These are phyloP conservation scores for Palythoa grandis DNA, from an alignment of 92 coral and sea anemone genomes.

Conservation along the genomic window DNA sequence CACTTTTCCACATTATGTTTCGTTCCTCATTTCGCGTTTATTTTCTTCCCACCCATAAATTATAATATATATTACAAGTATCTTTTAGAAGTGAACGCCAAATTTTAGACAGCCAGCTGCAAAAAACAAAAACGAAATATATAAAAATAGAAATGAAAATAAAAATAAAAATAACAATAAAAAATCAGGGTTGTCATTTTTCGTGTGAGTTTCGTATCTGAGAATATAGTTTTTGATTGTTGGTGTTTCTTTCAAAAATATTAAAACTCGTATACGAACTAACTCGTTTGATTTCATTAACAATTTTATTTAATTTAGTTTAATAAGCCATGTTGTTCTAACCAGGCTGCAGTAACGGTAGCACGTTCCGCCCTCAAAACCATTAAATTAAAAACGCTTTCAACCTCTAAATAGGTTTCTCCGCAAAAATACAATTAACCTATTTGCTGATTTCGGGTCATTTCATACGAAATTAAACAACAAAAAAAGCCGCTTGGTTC, in stretches of 20 bases:
- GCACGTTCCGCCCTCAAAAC: conserved; percentile 3
- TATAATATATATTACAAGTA: background rate
- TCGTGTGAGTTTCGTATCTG: background rate
- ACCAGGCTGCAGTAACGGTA: background rate
- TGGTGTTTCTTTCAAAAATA: background rate
- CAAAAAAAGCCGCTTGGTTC: conserved; percentile 18
- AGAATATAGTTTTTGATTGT: background rate
- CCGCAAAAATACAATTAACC: conserved; percentile 20
- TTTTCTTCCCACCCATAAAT: background rate
- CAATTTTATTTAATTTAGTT: conserved; percentile 33
- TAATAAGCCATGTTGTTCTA: conserved; percentile 13
- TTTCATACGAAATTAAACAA: conserved; percentile 17
- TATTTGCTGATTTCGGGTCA: background rate
- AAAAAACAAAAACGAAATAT: background rate
- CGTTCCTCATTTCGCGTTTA: background rate
- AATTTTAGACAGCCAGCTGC: conserved; percentile 9
- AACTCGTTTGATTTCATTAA: conserved; percentile 2
- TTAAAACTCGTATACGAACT: background rate
- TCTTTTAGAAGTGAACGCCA: background rate
- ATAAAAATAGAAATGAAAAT: background rate
- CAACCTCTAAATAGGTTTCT: background rate
- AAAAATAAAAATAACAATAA: background rate
- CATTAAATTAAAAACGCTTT: conserved; percentile 10
- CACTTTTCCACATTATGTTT: background rate
- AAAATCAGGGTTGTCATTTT: background rate